Evolutionary conservation across 1,140 invertebrate genomes (phyloP).

Genomic region (Cydia strobilella): DNA sequence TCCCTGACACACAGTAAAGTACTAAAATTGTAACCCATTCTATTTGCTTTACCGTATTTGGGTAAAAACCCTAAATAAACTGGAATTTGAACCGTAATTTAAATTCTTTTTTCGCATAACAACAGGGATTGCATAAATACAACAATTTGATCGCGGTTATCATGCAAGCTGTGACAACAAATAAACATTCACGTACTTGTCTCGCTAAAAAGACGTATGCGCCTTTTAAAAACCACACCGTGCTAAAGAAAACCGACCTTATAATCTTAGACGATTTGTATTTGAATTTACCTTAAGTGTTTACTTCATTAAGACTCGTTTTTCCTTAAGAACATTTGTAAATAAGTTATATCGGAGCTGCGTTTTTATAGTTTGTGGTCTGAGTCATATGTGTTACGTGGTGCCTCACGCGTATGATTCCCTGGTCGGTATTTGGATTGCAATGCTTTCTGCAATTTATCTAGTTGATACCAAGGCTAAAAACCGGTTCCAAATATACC

Average conservation of each 20-base stretch:
- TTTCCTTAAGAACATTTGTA: neutral
- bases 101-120: slow-evolving; percentile 17
- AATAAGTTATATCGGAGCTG: neutral
- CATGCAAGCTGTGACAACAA: slow-evolving; percentile 31
- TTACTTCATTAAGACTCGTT: neutral
- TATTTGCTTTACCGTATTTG: neutral
- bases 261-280: neutral
- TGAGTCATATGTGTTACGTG: slow-evolving; percentile 10
- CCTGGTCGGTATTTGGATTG: neutral
- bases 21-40: neutral
- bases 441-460: slow-evolving; percentile 8
- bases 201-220: neutral
- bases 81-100: slow-evolving; percentile 1
- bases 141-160: slow-evolving; percentile 27
- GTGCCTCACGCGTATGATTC: neutral
- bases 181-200: neutral
- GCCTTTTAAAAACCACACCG: neutral
- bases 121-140: slow-evolving; percentile 28
- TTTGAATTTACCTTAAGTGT: neutral
- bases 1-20: too few relatives aligned
- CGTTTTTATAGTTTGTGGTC: neutral
- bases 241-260: neutral
- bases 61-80: neutral
- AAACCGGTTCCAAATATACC: neutral
- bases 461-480: neutral